Evolutionary conservation across 2,797 vertebrate species (phyloP).

Genomic region (Nothura maculosa): DNA sequence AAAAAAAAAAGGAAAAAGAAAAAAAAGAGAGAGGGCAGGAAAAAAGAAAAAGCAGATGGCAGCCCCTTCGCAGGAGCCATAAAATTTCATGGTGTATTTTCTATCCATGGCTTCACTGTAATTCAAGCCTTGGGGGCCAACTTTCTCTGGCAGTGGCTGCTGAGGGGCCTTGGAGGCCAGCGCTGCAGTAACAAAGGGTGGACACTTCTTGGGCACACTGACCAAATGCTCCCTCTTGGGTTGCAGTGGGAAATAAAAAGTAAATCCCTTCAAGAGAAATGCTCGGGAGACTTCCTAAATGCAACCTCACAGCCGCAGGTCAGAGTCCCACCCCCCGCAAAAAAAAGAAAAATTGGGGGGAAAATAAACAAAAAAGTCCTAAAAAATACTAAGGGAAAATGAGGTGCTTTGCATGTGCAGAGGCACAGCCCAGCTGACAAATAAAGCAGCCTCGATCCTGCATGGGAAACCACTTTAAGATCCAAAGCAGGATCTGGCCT

Average conservation of each 20-base stretch:
- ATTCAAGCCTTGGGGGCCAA: constrained; percentile 86
- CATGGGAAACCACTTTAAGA: background rate
- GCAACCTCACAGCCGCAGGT: background rate
- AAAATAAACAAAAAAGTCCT: background rate
- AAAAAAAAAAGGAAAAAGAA: background rate
- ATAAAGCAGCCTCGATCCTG: background rate
- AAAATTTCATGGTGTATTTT: constrained; percentile 96
- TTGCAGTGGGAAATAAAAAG: background rate
- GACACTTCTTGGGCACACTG: constrained; percentile 7
- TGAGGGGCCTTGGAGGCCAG: background rate
- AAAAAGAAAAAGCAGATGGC: constrained; percentile 87
- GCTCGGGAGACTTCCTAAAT: background rate
- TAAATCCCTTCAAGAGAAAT: background rate
- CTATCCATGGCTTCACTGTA: constrained; percentile 90
- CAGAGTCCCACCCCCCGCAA: accelerated
- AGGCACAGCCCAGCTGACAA: background rate
- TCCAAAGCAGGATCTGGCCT: background rate
- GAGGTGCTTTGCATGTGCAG: background rate
- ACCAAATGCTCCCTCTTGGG: constrained; percentile 10
- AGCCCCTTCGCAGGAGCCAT: constrained; percentile 84
- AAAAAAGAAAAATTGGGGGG: background rate
- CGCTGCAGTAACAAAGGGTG: constrained; percentile 30
- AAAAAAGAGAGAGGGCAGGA: background rate
- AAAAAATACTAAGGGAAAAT: background rate
- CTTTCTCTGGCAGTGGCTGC: constrained; percentile 78